Evolutionary conservation across 2,113 vertebrate genomes (phyloP).

Genomic region (Glaucomys volans): DNA sequence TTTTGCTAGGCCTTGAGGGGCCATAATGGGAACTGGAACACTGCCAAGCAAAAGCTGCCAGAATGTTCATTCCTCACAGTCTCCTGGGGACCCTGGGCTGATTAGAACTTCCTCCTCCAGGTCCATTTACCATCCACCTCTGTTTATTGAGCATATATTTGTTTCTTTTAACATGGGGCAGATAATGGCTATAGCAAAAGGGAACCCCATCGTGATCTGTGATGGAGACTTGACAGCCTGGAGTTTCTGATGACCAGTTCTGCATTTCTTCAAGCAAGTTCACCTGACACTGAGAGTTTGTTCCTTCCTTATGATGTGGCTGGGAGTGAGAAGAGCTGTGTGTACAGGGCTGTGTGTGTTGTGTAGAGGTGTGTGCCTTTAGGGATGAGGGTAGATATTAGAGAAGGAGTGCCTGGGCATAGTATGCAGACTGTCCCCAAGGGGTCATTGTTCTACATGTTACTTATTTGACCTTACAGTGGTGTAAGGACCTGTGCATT

Average conservation of each 20-base stretch:
- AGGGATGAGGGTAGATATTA: not conserved
- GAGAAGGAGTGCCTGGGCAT: not conserved
- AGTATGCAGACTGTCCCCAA: not conserved
- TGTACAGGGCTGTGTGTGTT: too few relatives aligned
- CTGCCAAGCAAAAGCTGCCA: not conserved
- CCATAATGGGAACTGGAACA: not conserved
- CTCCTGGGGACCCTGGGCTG: not conserved
- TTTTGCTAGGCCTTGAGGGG: not conserved
- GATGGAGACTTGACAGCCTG: not conserved
- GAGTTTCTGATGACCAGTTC: not conserved
- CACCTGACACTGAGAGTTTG: not conserved
- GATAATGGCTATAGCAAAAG: not conserved
- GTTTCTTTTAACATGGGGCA: not conserved
- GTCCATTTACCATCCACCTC: not conserved
- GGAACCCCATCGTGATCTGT: not conserved
- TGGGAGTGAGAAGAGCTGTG: too few relatives aligned
- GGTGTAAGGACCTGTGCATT: too few relatives aligned
- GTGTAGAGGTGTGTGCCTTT: not conserved
- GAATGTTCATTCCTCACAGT: not conserved
- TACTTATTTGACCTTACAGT: too few relatives aligned
- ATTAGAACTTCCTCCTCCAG: not conserved
- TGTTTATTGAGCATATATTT: not conserved
- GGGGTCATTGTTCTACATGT: too few relatives aligned
- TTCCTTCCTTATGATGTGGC: too few relatives aligned
- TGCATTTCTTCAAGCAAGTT: not conserved